Base-by-base conservation (phyloP, 1,140 invertebrate species). In the Carposina sasakii region DNA sequence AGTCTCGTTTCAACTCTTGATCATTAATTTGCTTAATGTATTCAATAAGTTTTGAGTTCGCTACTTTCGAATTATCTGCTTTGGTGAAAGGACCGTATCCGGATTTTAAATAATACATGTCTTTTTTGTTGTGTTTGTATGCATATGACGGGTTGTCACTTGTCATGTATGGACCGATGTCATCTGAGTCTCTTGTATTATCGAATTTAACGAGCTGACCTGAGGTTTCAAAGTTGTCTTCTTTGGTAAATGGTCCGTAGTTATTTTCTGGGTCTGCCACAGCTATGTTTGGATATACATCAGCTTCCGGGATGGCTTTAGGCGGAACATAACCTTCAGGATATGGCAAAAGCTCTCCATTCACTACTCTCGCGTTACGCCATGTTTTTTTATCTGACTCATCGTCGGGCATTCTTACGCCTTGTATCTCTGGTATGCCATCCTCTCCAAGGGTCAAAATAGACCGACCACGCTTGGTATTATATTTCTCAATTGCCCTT, bases 291-390 rank as follows among this genome's bases (percentile, higher is more conserved):
- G 87, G 82, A 47, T 87, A 88, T 0, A 88, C 81, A 52, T 88
- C 82, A 1, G 86, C 85, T 52, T 88, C 75, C 6, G 87, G 85
- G 24, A 88, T 81, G 28, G 86, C 89, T 48, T 87, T 86, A 9
- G 88, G 87, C 52, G 90, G 90, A 64, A 85, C 88, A 51, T 90
- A 91, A 10, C 89, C 90, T 57, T 89, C 86, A 34, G 90, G 89
- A 62, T 91, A 91, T 36, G 90, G 89, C 19, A 93, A 76, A 45
- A 95, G 66, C 71, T 92, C 89, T 33, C 92, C 92, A 60, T 96
- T 95, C 19, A 96, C 93, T 1, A 96, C 93, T 48, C 94, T 82
- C 0, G 94, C 94, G 76, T 96, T 96, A 39, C 94, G 87, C 93
- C 93, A 96, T 1, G 89, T 91, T 64, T 93, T 91, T 47, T 90